These are phyloP conservation scores for Drosophila kepulauana DNA, from an alignment of 1,140 invertebrate species.

Conservation along the genomic window DNA sequence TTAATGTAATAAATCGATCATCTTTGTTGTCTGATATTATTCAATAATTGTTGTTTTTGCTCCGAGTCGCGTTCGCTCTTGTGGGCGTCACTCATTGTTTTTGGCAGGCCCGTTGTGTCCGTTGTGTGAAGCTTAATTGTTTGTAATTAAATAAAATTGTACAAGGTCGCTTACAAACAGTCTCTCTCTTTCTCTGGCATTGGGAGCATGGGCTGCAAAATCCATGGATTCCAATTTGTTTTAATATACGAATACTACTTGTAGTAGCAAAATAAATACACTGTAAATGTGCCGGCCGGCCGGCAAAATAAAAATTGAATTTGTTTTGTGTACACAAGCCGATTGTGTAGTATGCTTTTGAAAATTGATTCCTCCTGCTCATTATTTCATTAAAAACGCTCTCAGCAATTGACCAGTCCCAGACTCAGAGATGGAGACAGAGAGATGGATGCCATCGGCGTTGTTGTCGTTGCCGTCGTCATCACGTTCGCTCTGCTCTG, in stretches of 20 bases:
- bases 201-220: slow-evolving; percentile 50
- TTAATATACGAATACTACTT: slow-evolving; percentile 67
- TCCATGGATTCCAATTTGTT: slow-evolving; percentile 74
- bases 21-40: slow-evolving; percentile 28
- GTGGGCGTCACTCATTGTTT: slow-evolving; percentile 56
- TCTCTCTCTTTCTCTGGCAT: slow-evolving; percentile 16
- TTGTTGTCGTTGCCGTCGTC: slow-evolving; percentile 45
- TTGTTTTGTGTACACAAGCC: slow-evolving; percentile 41
- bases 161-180: slow-evolving; percentile 74
- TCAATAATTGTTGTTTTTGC: slow-evolving; percentile 5
- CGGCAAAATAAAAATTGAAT: slow-evolving; percentile 60
- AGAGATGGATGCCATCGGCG: slow-evolving; percentile 27
- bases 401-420: slow-evolving; percentile 48
- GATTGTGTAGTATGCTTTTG: slow-evolving; percentile 33
- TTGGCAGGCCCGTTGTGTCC: slow-evolving; percentile 31
- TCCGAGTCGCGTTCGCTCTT: slow-evolving; percentile 17
- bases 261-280: slow-evolving; percentile 36
- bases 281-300: slow-evolving; percentile 66
- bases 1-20: slow-evolving; percentile 15
- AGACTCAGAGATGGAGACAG: slow-evolving; percentile 25
- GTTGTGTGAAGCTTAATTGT: slow-evolving; percentile 68
- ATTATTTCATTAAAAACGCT: slow-evolving; percentile 78
- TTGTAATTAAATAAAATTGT: slow-evolving; percentile 84
- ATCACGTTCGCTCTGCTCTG: slow-evolving; percentile 34
- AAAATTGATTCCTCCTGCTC: slow-evolving; percentile 83